Evolutionary conservation across 1,140 invertebrate species (phyloP), one percentile per base, ranked within the genome.

Genomic region (Homalodisca vitripennis): DNA sequence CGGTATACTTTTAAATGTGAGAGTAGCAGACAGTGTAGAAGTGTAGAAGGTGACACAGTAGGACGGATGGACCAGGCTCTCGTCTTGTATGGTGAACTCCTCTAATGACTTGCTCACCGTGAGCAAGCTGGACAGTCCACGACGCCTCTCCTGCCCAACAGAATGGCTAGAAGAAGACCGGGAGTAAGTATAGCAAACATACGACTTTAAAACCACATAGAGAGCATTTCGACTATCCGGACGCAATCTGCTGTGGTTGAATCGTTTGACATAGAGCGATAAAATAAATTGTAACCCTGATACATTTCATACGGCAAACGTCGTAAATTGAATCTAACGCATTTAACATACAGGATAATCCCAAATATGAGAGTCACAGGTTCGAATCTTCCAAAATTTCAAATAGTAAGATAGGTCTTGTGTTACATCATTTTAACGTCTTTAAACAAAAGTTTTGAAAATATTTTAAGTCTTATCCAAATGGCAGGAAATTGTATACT

Each of bases 91-190:
- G 55, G 14, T 60, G 3, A 26, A 60, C 10, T 60, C 55, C 2
- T 60, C 55, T 24, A 60, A 60, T 26, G 55, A 60, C 55, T 30
- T 60, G 27, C 55, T 60, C 24, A 60, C 2, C 24, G 55, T 60
- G 2, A 24, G 24, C 55, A 60, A 30, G 55, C 24, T 13, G 14
- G 29, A 26, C 3, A 30, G 3, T n/a, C n/a, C 24, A 6, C 26
- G 55, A 30, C 2, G 55, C 2, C 55, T 60, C 6, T 60, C 55
- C 22, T 60, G 55, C n/a, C 55, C 55, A 3, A 60, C 55, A 10
- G 55, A 60, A 60, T 60, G 55, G 55, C 55, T 60, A 6, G 55
- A 60, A 22, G 55, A 60, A n/a, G 29, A 60, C 24, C 22, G 3
- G 10, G 26, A 22, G 55, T 60, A n/a, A 60, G 55, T 60, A 60